Evolutionary conservation across 2,113 vertebrate species (phyloP), one percentile per base, ranked within the genome.

Genomic region (Meriones unguiculatus): DNA sequence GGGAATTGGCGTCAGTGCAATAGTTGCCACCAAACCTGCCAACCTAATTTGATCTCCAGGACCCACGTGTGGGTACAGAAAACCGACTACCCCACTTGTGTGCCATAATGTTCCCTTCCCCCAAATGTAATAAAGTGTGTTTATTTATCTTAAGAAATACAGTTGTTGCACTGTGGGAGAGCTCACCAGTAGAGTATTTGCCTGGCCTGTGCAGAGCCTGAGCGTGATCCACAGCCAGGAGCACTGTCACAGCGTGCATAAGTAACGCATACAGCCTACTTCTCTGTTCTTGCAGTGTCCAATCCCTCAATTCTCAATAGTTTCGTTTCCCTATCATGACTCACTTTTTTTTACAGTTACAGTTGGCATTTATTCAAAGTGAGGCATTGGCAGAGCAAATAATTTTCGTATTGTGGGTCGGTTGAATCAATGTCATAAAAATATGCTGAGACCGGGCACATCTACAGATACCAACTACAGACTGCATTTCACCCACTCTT

Each of bases 401-500:
- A 92, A 85, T 96, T 96, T 94, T 96, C 94, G 81, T 90, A 97
- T 69, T 15, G 93, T 82, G 93, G 46, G 78, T 97, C 78, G 90
- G 32, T 50, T 97, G 82, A 97, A 96, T 70, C 62, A 94, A 92
- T 65, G 92, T 97, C 96, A 95, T 86, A 98, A 97, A 98, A 97
- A 91, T n/a, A 93, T 17, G 8, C 20, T 87, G 52, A 90, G 8
- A 50, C 41, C 22, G 87, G 81, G 22, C 64, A 52, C 28, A 67
- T 32, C 22, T 35, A 46, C 46, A 94, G 62, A 35, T 30, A 87
- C 78, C 30, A 80, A 78, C 24, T 84, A 85, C 10, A 41, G 1
- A 96, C 98, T 98, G 99, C 50, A 46, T 99, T 99, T 99, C 96
- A 97, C 97, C 99, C 99, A 99, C 35, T 99, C 99, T 98, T 99